These are phyloP conservation scores for Chroicocephalus ridibundus DNA, from an alignment of 2,113 vertebrate genomes.

Conservation along the genomic window DNA sequence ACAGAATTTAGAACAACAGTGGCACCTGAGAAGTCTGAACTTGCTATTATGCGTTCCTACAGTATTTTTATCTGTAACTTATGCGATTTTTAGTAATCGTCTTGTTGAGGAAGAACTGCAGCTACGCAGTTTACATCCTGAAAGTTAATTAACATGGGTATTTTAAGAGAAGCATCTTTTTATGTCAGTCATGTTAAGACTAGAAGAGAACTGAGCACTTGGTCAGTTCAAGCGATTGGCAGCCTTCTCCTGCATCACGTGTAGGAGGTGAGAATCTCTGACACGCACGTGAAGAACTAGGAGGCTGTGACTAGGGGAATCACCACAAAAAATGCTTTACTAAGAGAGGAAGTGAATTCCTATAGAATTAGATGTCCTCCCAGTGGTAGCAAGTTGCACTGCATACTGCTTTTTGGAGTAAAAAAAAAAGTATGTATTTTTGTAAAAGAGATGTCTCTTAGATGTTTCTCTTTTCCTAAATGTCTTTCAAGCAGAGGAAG, in stretches of 20 bases:
- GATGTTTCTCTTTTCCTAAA: neutral
- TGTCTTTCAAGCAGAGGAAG: neutral
- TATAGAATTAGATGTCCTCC: constrained; percentile 17
- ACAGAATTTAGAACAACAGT: neutral
- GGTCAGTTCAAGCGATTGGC: neutral
- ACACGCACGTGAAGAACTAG: neutral
- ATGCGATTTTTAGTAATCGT: neutral
- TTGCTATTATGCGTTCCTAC: neutral
- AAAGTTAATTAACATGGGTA: neutral
- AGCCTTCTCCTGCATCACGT: neutral
- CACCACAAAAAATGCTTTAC: neutral
- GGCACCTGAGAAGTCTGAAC: neutral
- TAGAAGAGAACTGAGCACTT: neutral
- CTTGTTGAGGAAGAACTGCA: neutral
- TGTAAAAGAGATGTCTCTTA: neutral
- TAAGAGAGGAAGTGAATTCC: neutral
- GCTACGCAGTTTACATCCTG: neutral
- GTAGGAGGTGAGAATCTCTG: neutral
- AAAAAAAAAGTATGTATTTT: neutral
- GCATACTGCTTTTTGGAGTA: neutral
- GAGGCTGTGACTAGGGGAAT: neutral
- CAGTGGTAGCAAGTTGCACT: constrained; percentile 4
- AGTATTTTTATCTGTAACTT: neutral
- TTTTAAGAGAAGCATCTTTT: neutral
- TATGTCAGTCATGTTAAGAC: neutral